Base-by-base conservation (phyloP, 2,888 invertebrate genomes). In the Rhabditoides inermis region DNA sequence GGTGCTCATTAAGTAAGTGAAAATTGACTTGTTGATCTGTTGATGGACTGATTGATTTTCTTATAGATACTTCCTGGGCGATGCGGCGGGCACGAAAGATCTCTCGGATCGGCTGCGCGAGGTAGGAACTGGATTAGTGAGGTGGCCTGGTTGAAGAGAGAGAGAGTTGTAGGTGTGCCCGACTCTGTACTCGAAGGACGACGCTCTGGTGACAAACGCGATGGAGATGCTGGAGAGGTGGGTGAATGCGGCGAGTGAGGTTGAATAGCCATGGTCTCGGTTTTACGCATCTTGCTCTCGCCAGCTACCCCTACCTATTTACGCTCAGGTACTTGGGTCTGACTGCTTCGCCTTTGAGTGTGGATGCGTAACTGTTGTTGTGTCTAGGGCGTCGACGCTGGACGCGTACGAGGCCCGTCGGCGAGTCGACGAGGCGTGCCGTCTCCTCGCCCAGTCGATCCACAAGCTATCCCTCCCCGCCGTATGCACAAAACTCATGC, bases 1-100 rank as follows among this genome's bases (percentile, higher is more conserved):
- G n/a, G 58, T 62, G 12, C 56, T 67, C 51, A 67, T 67, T 10
- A 60, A 63, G 54, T 66, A 49, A 47, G 51, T 45, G 30, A 5
- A 20, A 23, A 15, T 30, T 32, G 15, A 7, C 46, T n/a, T 50
- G 23, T 6, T 50, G 52, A 45, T 18, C 7, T 51, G 3, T 26
- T 39, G n/a, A 4, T 53, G 23, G 35, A 12, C 35, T 12, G 10
- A n/a, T 15, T 10, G 15, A 46, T 46, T 7, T 39, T 12, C 20
- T 42, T 35, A 39, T 56, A 87, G 88, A 66, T 86, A 82, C 54
- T 98, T 95, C 79, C 82, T 98, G 20, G 86, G 86, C 52, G 95
- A 98, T 77, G 90, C 91, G 77, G 92, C 94, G 0, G 88, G 89
- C 1, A 89, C 92, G 2, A 89, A 90, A 76, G 85, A 88, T 1